Percentiles rank a stretch among this genome's conserved stretches.
Conservation (phyloP, 2,888 invertebrate genomes). For the Erebia aethiops region DNA sequence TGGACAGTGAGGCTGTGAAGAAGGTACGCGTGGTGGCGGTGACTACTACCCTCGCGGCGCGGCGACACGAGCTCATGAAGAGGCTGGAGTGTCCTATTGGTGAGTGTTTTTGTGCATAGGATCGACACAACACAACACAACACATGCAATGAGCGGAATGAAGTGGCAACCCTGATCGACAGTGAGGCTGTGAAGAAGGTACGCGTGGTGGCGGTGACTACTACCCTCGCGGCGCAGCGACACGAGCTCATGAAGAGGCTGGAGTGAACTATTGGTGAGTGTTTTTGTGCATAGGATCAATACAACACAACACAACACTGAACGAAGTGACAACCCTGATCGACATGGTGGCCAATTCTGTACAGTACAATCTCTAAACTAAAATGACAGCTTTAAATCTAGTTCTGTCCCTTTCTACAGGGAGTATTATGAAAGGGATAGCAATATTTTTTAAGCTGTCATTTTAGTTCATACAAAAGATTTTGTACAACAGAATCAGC, state of each 20-base stretch:
- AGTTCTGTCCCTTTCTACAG: too few species aligned
- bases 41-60: conserved; percentile 90
- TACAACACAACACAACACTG: conserved; percentile 56
- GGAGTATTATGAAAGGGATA: too few species aligned
- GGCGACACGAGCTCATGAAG: conserved; percentile 84
- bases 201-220: conserved; percentile 89
- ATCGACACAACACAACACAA: conserved; percentile 50
- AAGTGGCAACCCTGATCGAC: conserved; percentile 82
- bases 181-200: conserved; percentile 78
- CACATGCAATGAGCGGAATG: conserved; percentile 68
- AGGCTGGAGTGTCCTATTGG: conserved; percentile 85
- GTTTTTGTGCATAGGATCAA: background rate
- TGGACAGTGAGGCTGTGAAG: conserved; percentile 82
- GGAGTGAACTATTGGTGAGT: conserved; percentile 84
- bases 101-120: conserved; percentile 46
- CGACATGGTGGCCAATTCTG: conserved; percentile 88
- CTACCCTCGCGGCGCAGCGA: conserved; percentile 88
- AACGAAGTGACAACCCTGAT: conserved; percentile 80
- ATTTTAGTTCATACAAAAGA: too few species aligned
- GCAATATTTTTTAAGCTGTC: too few species aligned
- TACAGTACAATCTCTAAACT: too few species aligned
- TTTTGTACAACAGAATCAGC: too few species aligned
- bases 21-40: conserved; percentile 86
- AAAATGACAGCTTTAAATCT: too few species aligned
- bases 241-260: conserved; percentile 84